These are phyloP conservation scores for Ceratina calcarata DNA, from an alignment of 1,140 invertebrate species.

Conservation along the genomic window DNA sequence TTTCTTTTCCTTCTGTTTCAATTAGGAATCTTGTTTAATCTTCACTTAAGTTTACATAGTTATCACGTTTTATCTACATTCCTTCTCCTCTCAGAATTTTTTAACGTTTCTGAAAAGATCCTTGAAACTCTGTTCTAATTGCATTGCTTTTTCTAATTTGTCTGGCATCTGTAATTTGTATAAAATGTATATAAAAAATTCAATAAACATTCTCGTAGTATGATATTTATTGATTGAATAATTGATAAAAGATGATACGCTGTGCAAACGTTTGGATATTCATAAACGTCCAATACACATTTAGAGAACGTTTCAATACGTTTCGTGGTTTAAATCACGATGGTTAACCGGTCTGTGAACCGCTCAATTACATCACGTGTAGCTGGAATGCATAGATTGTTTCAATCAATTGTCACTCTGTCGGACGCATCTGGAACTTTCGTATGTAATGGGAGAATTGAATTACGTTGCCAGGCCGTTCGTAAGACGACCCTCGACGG, in stretches of 20 bases:
- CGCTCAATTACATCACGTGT: slow-evolving; percentile 56
- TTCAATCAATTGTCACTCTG: slow-evolving; percentile 57
- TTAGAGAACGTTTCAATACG: slow-evolving; percentile 9
- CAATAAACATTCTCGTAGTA: too few species aligned
- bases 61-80: too few species aligned
- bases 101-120: too few species aligned
- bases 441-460: slow-evolving; percentile 44
- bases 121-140: too few species aligned
- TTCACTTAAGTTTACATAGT: too few species aligned
- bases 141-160: background rate
- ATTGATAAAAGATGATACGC: too few species aligned
- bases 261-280: too few species aligned
- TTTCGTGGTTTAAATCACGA: slow-evolving; percentile 23
- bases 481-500: slow-evolving; percentile 32
- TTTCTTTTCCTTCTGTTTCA: background rate
- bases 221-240: too few species aligned
- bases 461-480: slow-evolving; percentile 48
- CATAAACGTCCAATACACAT: background rate
- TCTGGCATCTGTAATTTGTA: background rate
- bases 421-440: slow-evolving; percentile 55
- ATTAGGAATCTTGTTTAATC: too few species aligned
- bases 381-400: slow-evolving; percentile 50
- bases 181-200: background rate
- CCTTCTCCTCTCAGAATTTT: too few species aligned
- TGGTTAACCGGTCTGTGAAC: slow-evolving; percentile 39